Percentiles rank a stretch among this genome's conserved stretches.
Conservation (phyloP, 2,888 invertebrate species). For the Apodemia zela region DNA sequence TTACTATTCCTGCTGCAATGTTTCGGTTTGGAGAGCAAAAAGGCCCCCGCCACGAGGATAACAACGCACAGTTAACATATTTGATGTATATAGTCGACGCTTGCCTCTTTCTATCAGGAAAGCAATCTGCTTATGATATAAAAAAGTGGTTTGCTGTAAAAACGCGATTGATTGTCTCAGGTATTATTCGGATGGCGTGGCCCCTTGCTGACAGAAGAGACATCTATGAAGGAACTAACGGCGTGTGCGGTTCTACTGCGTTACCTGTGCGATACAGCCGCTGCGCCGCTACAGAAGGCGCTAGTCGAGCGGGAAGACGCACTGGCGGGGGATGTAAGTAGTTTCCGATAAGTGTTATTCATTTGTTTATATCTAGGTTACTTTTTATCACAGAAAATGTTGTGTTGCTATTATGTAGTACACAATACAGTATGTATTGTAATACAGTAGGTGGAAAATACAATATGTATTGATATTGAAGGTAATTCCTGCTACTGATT, state of each 20-base stretch:
- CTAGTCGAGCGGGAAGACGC: conserved; percentile 92
- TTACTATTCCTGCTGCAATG: too few species aligned
- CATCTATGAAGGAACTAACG: conserved; percentile 79
- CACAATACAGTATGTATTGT: too few species aligned
- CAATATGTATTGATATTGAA: too few species aligned
- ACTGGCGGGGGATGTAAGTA: conserved; percentile 86
- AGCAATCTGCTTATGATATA: too few species aligned
- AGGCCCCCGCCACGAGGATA: too few species aligned
- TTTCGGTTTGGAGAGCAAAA: too few species aligned
- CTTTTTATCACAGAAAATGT: not conserved
- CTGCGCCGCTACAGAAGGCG: conserved; percentile 90
- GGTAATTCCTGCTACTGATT: too few species aligned
- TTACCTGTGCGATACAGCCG: conserved; percentile 92
- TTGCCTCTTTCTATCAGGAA: too few species aligned
- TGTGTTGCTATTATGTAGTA: too few species aligned
- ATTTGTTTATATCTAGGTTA: not conserved
- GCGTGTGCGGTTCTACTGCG: conserved; percentile 86
- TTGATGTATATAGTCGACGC: too few species aligned
- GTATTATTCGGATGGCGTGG: conserved; percentile 88
- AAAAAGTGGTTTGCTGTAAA: not conserved
- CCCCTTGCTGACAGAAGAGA: conserved; percentile 79
- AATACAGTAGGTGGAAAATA: too few species aligned
- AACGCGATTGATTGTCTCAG: conserved; percentile 36
- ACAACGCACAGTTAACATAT: too few species aligned
- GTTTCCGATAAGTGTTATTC: not conserved